phyloP scores from a whole-genome alignment of 92 coral and sea anemone species.

The Siderastrea siderea region DNA sequence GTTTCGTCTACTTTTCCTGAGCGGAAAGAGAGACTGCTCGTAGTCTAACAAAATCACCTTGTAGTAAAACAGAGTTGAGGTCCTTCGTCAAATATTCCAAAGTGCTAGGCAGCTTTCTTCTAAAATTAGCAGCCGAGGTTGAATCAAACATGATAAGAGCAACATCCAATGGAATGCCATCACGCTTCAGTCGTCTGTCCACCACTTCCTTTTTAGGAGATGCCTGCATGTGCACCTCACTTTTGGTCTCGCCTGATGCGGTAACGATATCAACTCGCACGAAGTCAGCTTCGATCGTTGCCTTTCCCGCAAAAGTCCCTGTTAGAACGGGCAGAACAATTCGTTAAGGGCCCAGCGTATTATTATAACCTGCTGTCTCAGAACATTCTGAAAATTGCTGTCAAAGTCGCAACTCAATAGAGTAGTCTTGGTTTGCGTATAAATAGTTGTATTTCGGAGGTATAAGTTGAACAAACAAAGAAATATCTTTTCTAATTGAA shows the following conservation, averaged over 20 bases:
- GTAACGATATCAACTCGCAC: conserved; percentile 75
- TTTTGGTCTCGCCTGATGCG: conserved; percentile 17
- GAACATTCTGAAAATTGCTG: too few species aligned
- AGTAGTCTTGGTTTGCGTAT: too few species aligned
- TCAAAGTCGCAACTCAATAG: too few species aligned
- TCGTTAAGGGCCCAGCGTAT: too few species aligned
- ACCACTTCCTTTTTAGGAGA: conserved; percentile 74
- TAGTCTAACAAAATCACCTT: conserved; percentile 46
- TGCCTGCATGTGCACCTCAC: conserved; percentile 71
- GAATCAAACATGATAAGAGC: conserved; percentile 87
- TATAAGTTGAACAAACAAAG: too few species aligned
- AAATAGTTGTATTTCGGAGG: too few species aligned
- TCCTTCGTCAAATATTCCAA: conserved; percentile 57
- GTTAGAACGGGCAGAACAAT: not conserved
- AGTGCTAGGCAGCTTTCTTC: conserved; percentile 77
- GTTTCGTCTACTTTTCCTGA: too few species aligned
- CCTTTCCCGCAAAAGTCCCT: conserved; percentile 60
- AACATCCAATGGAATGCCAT: conserved; percentile 75
- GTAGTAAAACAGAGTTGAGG: conserved; percentile 66
- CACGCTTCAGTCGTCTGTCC: conserved; percentile 41
- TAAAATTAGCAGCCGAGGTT: conserved; percentile 83
- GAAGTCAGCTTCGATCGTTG: conserved; percentile 68
- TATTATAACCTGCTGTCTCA: too few species aligned
- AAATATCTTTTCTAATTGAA: too few species aligned
- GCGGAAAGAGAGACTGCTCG: too few species aligned